Base-by-base conservation (phyloP, 2,113 vertebrate genomes). In the Gasterosteus nipponicus region DNA sequence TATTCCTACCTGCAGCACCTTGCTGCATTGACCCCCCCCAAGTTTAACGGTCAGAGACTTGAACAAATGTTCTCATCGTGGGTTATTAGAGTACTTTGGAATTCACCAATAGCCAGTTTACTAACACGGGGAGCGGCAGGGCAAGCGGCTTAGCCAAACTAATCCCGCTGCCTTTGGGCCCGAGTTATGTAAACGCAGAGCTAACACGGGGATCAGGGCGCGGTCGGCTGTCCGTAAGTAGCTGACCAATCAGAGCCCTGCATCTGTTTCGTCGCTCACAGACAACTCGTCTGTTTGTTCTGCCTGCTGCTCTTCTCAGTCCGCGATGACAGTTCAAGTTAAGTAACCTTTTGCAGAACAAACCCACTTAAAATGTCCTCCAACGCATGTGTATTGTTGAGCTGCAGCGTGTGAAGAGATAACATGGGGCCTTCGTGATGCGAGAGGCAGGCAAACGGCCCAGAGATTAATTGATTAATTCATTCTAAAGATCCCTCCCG, bases 91-190 rank as follows among this genome's bases (percentile, higher is more conserved):
- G 39, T 39, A 10, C 11, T 44, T 41, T 38, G n/a, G 59, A 29
- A 35, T 62, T 41, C 11, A 60, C 26, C 26, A 61, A 69, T 38
- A 62, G 49, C 19, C 31, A 22, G 35, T 77, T 73, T 73, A 68
- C 71, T 80, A 75, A 78, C 51, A 66, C 68, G 63, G 26, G 70
- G 77, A 74, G 82, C 49, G 82, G n/a, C 74, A 29, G 53, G 75
- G 54, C 67, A 86, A 90, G 87, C 77, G 31, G 87, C 81, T 92
- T 91, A 92, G 44, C 46, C 0, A 8, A 16, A 75, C 39, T 93
- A 92, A 94, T 93, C 88, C 68, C 19, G 11, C 15, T 44, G 65
- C 64, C 71, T 73, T 47, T 46, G 35, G 44, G 76, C 69, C 49
- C 39, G 46, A 44, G 75, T 90, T 90, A 85, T 42, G 58, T 89